phyloP scores from a whole-genome alignment of 1,140 invertebrate species.

The Drosophila biarmipes region DNA sequence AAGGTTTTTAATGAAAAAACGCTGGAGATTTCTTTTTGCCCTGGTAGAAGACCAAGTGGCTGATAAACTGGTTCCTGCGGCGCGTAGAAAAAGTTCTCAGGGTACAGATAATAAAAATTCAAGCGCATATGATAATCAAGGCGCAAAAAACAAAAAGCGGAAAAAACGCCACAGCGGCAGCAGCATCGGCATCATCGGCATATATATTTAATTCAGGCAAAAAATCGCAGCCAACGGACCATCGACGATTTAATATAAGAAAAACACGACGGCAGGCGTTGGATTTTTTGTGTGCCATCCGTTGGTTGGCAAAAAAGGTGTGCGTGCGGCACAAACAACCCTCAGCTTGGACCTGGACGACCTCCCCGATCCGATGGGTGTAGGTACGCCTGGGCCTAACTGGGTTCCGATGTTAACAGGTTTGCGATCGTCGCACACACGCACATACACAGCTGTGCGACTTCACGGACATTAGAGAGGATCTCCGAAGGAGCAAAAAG shows the following conservation, averaged over 20 bases:
- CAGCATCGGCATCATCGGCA: constrained; percentile 22
- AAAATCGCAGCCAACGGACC: constrained; percentile 58
- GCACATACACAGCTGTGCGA: constrained; percentile 66
- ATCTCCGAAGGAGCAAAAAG: constrained; percentile 38
- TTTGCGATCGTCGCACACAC: constrained; percentile 55
- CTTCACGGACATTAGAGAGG: constrained; percentile 79
- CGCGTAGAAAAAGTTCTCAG: constrained; percentile 84
- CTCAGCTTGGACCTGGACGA: constrained; percentile 51
- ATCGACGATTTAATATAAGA: constrained; percentile 82
- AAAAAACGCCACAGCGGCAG: constrained; percentile 59
- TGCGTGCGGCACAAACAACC: constrained; percentile 68
- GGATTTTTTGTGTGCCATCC: constrained; percentile 47
- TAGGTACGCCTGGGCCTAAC: constrained; percentile 66
- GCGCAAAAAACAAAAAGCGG: constrained; percentile 59
- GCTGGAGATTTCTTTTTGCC: constrained; percentile 58
- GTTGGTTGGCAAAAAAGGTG: constrained; percentile 59
- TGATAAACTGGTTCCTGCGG: constrained; percentile 79
- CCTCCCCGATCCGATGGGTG: constrained; percentile 68
- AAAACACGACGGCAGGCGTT: constrained; percentile 76
- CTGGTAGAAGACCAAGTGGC: constrained; percentile 82
- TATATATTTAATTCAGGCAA: constrained; percentile 81
- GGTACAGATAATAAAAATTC: constrained; percentile 84
- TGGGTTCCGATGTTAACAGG: constrained; percentile 81
- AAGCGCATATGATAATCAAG: constrained; percentile 84
- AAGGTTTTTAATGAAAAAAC: constrained; percentile 71